Percentiles rank a stretch among this genome's conserved stretches.
phyloP scores from a whole-genome alignment of 64 coral and sea anemone species.

The Orbicella faveolata region DNA sequence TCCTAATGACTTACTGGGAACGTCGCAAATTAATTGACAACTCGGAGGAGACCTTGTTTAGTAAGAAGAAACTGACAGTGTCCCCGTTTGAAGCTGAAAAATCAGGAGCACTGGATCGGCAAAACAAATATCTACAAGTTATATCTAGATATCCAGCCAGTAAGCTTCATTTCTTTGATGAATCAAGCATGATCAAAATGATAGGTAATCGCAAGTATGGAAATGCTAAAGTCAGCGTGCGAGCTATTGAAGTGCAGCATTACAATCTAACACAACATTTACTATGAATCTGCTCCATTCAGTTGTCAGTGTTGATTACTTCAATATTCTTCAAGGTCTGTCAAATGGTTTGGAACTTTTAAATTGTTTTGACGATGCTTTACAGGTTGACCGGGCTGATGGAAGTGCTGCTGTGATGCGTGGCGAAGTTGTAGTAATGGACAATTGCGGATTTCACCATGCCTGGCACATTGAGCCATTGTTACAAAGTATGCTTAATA shows the following conservation, averaged over 20 bases:
- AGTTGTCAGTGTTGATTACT: slow-evolving; percentile 54
- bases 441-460: slow-evolving; percentile 54
- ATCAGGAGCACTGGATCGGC: slow-evolving; percentile 24
- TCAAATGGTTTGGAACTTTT: slow-evolving; percentile 44
- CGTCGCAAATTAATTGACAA: too few relatives aligned
- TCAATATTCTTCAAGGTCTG: slow-evolving; percentile 40
- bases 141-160: slow-evolving; percentile 54
- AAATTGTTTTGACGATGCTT: slow-evolving; percentile 38
- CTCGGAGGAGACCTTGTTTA: too few relatives aligned
- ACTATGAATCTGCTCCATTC: slow-evolving; percentile 67
- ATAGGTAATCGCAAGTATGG: slow-evolving; percentile 1
- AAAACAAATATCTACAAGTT: slow-evolving; percentile 54
- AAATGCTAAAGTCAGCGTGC: slow-evolving; percentile 8
- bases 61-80: too few relatives aligned
- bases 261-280: slow-evolving; percentile 57
- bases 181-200: slow-evolving; percentile 29
- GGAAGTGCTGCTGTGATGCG: slow-evolving; percentile 34
- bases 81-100: not conserved
- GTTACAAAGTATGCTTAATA: slow-evolving; percentile 51
- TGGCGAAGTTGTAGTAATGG: slow-evolving; percentile 39
- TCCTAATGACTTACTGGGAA: not conserved
- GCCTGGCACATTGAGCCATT: slow-evolving; percentile 44
- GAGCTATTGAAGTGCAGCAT: slow-evolving; percentile 39
- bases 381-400: slow-evolving; percentile 27
- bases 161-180: slow-evolving; percentile 65